Conservation (phyloP, 1,140 invertebrate species). For the Amyelois transitella region DNA sequence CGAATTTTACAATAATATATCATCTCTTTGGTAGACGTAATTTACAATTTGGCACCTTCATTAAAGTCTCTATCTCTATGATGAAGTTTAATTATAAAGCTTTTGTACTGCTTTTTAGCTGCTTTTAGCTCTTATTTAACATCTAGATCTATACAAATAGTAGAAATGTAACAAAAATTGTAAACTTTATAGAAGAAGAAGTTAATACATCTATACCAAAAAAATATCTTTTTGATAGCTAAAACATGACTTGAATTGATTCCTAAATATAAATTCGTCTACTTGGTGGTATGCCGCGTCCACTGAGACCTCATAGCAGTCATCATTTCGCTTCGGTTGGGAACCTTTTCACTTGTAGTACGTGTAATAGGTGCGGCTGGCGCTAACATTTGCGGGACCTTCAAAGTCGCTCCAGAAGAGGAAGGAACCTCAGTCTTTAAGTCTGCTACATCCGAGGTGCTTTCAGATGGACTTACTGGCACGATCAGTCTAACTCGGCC, state of each 20-base stretch:
- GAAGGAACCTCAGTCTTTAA: conserved; percentile 35
- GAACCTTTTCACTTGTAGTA: conserved; percentile 88
- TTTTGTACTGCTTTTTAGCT: background rate
- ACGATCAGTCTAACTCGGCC: conserved; percentile 75
- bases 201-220: conserved; percentile 11
- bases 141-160: background rate
- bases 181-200: conserved; percentile 10
- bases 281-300: conserved; percentile 91
- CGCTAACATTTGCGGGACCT: conserved; percentile 50
- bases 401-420: conserved; percentile 47
- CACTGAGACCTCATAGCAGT: conserved; percentile 86
- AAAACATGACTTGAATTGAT: conserved; percentile 30
- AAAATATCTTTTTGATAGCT: conserved; percentile 10
- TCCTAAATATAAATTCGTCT: conserved; percentile 30
- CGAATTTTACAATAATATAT: conserved; percentile 5
- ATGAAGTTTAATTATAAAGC: background rate
- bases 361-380: conserved; percentile 81
- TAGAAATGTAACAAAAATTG: conserved; percentile 14
- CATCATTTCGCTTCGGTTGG: conserved; percentile 88
- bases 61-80: conserved; percentile 16
- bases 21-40: conserved; percentile 10
- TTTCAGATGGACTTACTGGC: conserved; percentile 66
- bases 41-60: conserved; percentile 32
- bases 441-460: conserved; percentile 33
- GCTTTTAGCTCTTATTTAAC: background rate